Evolutionary conservation across 2,888 invertebrate genomes (phyloP), one percentile per base, ranked within the genome.

Genomic region (Parapristionchus giblindavisi): DNA sequence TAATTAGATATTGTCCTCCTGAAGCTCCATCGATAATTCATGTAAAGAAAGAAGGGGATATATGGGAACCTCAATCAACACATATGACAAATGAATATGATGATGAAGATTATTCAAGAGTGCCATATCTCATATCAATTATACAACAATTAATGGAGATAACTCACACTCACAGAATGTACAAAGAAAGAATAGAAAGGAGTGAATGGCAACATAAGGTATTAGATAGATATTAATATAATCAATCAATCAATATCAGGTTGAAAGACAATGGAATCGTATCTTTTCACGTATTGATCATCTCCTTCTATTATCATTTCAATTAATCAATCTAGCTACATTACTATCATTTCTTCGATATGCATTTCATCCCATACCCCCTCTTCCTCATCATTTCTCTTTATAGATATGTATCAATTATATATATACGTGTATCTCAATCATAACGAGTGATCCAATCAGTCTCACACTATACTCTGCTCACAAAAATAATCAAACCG

Each of bases 241-340:
- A 32, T 6, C 29, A 43, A n/a, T 48, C 6, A 4, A n/a, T 5
- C n/a, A 56, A 56, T 77, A 81, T 71, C 66, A 84, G 85, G 82
- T 87, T 17, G 85, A 86, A 77, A 77, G 78, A 43, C 87, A 87
- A 75, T 87, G 87, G 87, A 82, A 80, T 60, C 78, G 83, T 17
- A 79, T 87, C 54, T 87, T 87, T 73, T 80, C 80, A 0, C 78
- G 87, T 1, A 73, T 87, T 48, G 86, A 87, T 61, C 84, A 83
- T 78, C 76, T 85, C 77, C 84, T 85, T 76, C 79, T 87, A 3
- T 79, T 84, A 58, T 70, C 86, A 21, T 87, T 87, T 75, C 81
- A 87, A 75, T 76, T 81, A 73, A 77, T 87, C 68, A 87, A 87
- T 72, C 77, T 85, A 17, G 72, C 84, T 29, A 78, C 83, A 5